These are phyloP conservation scores for Clytia hemisphaerica DNA, from an alignment of 30 jellyfish, hydroid and myxozoan species.

Conservation along the genomic window DNA sequence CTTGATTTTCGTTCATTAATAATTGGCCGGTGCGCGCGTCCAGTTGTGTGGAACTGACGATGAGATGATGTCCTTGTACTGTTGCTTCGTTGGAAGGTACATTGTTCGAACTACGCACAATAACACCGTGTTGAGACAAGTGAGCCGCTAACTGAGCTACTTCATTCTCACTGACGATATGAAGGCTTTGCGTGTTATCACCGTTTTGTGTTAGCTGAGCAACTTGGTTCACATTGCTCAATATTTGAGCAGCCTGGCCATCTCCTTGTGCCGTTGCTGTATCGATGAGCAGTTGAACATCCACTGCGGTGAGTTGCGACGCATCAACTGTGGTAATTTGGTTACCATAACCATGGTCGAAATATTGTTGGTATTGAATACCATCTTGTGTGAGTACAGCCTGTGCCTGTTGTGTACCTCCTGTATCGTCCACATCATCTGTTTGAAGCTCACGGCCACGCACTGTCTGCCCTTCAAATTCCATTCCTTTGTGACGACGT, in stretches of 20 bases:
- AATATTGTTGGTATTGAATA: slow-evolving; percentile 33
- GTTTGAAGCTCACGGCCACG: slow-evolving; percentile 27
- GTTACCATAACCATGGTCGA: slow-evolving; percentile 32
- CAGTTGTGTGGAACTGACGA: slow-evolving; percentile 28
- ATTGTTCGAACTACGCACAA: slow-evolving; percentile 26
- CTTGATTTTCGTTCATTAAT: slow-evolving; percentile 20
- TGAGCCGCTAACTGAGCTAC: slow-evolving; percentile 47
- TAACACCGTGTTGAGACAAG: slow-evolving; percentile 33
- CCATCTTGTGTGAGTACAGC: slow-evolving; percentile 23
- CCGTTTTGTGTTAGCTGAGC: slow-evolving; percentile 17
- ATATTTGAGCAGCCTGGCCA: slow-evolving; percentile 29
- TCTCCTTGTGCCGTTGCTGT: slow-evolving; percentile 40
- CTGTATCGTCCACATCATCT: slow-evolving; percentile 12
- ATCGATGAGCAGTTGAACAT: slow-evolving; percentile 31
- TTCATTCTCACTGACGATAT: slow-evolving; percentile 30
- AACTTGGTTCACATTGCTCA: slow-evolving; percentile 15
- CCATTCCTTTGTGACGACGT: slow-evolving; percentile 44
- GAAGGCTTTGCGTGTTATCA: slow-evolving; percentile 23
- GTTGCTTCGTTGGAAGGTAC: slow-evolving; percentile 4
- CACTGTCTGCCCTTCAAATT: slow-evolving; percentile 30
- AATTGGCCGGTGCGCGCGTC: slow-evolving; percentile 39
- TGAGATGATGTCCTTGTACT: slow-evolving; percentile 19
- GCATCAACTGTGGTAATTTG: slow-evolving; percentile 31
- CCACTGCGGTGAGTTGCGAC: slow-evolving; percentile 38
- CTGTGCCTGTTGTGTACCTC: neutral